phyloP scores from a whole-genome alignment of 1,140 invertebrate genomes.

The Hestina assimilis region DNA sequence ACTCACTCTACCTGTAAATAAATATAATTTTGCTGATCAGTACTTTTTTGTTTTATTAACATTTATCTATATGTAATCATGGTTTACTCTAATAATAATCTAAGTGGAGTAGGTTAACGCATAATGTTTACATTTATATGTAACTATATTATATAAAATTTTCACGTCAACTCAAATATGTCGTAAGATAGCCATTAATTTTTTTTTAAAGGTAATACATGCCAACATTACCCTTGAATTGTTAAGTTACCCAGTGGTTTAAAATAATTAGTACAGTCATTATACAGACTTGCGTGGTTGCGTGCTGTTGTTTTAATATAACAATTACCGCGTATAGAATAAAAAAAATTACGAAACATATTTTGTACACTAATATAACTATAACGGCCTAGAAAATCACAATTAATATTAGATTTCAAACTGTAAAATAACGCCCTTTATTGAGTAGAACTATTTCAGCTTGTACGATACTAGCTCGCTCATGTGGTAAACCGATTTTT shows the following conservation, averaged over 20 bases:
- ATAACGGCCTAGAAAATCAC: conserved; percentile 51
- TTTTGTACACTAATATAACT: conserved; percentile 27
- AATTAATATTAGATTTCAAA: conserved; percentile 34
- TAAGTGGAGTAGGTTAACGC: too few species aligned
- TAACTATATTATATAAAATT: too few species aligned
- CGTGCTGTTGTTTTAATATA: conserved; percentile 52
- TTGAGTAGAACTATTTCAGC: too few species aligned
- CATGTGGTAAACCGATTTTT: too few species aligned
- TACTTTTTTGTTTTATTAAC: conserved; percentile 31
- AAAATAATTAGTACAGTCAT: conserved; percentile 54
- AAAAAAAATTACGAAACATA: conserved; percentile 35
- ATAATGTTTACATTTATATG: too few species aligned
- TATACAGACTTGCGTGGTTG: conserved; percentile 52
- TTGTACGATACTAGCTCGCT: too few species aligned
- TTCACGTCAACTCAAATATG: conserved; percentile 1
- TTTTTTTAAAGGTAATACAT: conserved; percentile 24
- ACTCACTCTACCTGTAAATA: conserved; percentile 74
- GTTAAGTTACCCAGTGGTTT: conserved; percentile 43
- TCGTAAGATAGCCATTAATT: conserved; percentile 19
- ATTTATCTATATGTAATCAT: background rate
- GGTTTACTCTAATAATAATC: background rate
- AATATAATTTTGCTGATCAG: conserved; percentile 69
- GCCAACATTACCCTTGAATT: conserved; percentile 48
- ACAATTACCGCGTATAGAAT: conserved; percentile 54
- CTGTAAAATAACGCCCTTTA: too few species aligned